phyloP scores from a whole-genome alignment of 1,140 invertebrate genomes.

The Atta texana region DNA sequence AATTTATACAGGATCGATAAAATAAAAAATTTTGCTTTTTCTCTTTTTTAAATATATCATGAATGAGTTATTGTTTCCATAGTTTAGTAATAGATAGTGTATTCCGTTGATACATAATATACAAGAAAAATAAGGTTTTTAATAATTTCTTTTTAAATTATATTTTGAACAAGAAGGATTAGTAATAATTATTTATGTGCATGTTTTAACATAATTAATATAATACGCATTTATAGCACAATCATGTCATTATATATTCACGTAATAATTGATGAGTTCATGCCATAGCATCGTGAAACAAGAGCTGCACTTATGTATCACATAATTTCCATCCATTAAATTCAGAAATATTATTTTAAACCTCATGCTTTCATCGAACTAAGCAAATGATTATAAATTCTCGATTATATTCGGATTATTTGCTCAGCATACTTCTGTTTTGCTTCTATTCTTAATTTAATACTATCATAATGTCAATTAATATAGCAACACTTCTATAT shows the following conservation, averaged over 20 bases:
- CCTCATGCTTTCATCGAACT: slow-evolving; percentile 51
- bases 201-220: slow-evolving; percentile 29
- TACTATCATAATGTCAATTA: background rate
- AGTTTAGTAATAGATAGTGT: background rate
- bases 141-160: background rate
- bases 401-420: slow-evolving; percentile 8
- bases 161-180: slow-evolving; percentile 3
- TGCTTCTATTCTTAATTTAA: background rate
- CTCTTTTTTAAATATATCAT: background rate
- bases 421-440: background rate
- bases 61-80: background rate
- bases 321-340: slow-evolving; percentile 68
- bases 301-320: slow-evolving; percentile 69
- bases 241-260: slow-evolving; percentile 47
- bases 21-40: background rate
- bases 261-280: slow-evolving; percentile 71
- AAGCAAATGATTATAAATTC: slow-evolving; percentile 43
- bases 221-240: slow-evolving; percentile 13
- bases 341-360: slow-evolving; percentile 67
- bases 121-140: background rate
- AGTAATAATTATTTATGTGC: slow-evolving; percentile 25
- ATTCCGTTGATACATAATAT: background rate
- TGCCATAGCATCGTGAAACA: slow-evolving; percentile 60
- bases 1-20: background rate
- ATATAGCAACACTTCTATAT: background rate